Evolutionary conservation across 2,888 invertebrate genomes (phyloP).

Genomic region (Amblyjoppa proteus): DNA sequence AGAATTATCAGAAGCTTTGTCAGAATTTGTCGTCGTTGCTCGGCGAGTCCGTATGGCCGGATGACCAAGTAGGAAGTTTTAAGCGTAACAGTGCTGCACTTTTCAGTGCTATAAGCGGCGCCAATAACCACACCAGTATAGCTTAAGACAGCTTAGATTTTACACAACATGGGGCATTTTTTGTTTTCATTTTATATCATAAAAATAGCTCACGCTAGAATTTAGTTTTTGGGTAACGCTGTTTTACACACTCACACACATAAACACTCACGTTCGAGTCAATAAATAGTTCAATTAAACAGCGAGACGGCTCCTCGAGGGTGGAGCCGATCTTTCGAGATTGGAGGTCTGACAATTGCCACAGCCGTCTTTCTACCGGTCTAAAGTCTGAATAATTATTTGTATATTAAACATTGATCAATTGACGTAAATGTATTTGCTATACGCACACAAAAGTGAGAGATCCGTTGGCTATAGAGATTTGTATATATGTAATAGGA

Average conservation of each 20-base stretch:
- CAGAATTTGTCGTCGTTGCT: conserved; percentile 91
- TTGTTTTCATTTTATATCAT: conserved; percentile 31
- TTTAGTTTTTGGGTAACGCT: conserved; percentile 45
- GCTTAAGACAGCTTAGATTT: conserved; percentile 86
- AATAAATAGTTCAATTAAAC: conserved; percentile 68
- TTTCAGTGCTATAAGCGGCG: conserved; percentile 92
- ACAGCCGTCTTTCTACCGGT: conserved; percentile 37
- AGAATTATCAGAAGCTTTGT: conserved; percentile 95
- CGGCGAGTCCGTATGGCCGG: conserved; percentile 90
- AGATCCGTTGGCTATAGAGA: conserved; percentile 47
- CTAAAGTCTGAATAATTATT: conserved; percentile 44
- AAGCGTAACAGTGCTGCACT: conserved; percentile 92
- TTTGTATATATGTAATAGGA: conserved; percentile 53
- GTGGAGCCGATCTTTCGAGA: conserved; percentile 5
- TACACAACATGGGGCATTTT: conserved; percentile 42
- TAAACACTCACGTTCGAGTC: conserved; percentile 52
- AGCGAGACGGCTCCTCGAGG: conserved; percentile 13
- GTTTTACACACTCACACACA: conserved; percentile 30
- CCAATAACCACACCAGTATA: conserved; percentile 92
- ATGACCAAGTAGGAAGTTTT: conserved; percentile 87
- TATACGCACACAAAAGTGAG: conserved; percentile 51
- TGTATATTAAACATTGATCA: conserved; percentile 54
- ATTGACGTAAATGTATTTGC: conserved; percentile 43
- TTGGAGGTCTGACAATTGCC: conserved; percentile 9
- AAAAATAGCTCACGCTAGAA: conserved; percentile 40